These are phyloP conservation scores for Macrophya alboannulata DNA, from an alignment of 2,888 invertebrate genomes.

Conservation along the genomic window DNA sequence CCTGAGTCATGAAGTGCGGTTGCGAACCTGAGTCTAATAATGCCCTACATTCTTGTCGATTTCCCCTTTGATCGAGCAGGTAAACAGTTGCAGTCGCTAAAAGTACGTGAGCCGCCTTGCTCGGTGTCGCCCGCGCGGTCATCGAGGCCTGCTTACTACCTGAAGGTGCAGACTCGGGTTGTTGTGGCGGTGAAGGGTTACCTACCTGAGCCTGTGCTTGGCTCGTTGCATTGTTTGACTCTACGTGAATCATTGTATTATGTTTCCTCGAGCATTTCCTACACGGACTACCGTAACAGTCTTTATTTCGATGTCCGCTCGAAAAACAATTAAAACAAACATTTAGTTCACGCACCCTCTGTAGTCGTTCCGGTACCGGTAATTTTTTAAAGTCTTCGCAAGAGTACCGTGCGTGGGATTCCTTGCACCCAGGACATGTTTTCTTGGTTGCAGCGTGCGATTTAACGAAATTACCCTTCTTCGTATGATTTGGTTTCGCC, in stretches of 20 bases:
- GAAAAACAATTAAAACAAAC: constrained; percentile 59
- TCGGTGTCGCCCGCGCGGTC: constrained; percentile 31
- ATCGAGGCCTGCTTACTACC: not conserved
- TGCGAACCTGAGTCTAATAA: constrained; percentile 61
- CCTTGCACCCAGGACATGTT: too few species aligned
- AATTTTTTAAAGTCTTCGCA: too few species aligned
- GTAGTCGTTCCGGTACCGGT: too few species aligned
- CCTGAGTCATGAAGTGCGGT: constrained; percentile 57
- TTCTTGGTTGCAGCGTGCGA: constrained; percentile 58
- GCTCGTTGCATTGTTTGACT: constrained; percentile 29
- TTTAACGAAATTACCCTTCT: constrained; percentile 55
- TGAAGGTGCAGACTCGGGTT: not conserved
- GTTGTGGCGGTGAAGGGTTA: not conserved
- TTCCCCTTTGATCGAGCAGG: constrained; percentile 56
- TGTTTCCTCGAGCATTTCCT: constrained; percentile 58
- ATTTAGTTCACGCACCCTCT: constrained; percentile 35
- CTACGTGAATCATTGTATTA: constrained; percentile 59
- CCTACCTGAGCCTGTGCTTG: constrained; percentile 5
- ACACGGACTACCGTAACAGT: constrained; percentile 58
- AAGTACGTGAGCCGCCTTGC: constrained; percentile 28
- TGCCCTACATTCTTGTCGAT: constrained; percentile 56
- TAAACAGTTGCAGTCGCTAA: constrained; percentile 58
- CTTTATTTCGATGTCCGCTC: constrained; percentile 54
- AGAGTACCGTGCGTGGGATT: too few species aligned
- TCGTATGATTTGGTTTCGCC: not conserved